A percentile compares a stretch with the other conserved stretches of the same genome.
These are phyloP conservation scores for Sus scrofa DNA, from an alignment of 2,113 vertebrate species.

Conservation along the genomic window DNA sequence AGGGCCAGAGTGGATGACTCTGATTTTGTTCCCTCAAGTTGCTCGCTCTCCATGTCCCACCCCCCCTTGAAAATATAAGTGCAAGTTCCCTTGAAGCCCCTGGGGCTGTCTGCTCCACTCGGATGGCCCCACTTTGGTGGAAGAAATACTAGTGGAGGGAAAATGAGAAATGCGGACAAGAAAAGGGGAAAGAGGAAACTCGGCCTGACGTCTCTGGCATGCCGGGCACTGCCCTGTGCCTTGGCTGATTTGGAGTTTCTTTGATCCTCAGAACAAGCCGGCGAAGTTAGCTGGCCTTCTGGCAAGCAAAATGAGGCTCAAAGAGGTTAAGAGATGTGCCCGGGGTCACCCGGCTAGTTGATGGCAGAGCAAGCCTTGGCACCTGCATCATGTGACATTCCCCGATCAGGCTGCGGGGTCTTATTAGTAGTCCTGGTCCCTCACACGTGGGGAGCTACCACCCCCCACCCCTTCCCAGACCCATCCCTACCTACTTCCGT, in stretches of 20 bases:
- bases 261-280: neutral
- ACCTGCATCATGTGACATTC: neutral
- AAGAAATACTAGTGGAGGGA: rapidly evolving
- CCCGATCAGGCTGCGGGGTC: neutral
- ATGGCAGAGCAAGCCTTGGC: neutral
- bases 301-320: neutral
- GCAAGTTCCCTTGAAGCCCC: neutral
- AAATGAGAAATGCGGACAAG: rapidly evolving
- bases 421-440: neutral
- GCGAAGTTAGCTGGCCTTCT: neutral
- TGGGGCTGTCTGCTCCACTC: neutral
- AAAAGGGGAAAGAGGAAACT: neutral
- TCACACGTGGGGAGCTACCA: rapidly evolving
- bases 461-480: neutral
- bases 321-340: neutral
- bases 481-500: neutral
- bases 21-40: neutral
- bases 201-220: neutral
- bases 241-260: neutral
- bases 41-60: neutral
- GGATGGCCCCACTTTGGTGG: neutral
- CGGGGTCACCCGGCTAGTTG: neutral
- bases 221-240: neutral
- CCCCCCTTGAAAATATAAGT: neutral
- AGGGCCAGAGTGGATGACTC: neutral